A percentile compares a stretch with the other conserved stretches of the same genome.
Evolutionary conservation across 2,888 invertebrate genomes (phyloP).

Genomic region (Acrocyrtus sp.): DNA sequence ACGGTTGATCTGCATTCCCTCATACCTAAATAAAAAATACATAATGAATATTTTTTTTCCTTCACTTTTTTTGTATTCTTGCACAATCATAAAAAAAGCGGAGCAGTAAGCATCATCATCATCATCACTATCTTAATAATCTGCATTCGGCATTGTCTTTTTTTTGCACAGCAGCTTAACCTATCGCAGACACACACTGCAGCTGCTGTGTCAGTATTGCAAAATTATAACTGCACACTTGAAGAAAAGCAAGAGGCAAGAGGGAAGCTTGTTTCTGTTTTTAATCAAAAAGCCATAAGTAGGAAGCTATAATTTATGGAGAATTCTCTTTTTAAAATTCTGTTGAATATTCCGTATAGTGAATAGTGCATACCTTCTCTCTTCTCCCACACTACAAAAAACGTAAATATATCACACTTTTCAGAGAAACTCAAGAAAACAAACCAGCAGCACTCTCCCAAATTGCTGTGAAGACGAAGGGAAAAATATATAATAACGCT

Average conservation of each 20-base stretch:
- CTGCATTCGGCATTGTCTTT: not conserved
- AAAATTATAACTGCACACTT: no score
- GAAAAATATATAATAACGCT: not conserved
- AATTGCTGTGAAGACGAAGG: slow-evolving; percentile 18
- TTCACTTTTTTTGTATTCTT: no score
- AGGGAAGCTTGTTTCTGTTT: no score
- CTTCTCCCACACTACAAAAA: not conserved
- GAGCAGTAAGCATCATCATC: no score
- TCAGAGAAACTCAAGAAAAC: no score
- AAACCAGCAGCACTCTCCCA: slow-evolving; percentile 15
- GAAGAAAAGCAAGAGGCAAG: no score
- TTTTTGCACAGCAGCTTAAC: not conserved
- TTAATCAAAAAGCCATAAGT: slow-evolving; percentile 1
- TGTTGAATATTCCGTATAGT: not conserved
- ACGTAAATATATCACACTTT: slow-evolving; percentile 1
- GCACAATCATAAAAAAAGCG: no score
- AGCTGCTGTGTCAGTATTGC: no score
- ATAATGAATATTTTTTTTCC: not conserved
- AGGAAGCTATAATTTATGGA: slow-evolving; percentile 14
- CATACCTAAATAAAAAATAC: not conserved
- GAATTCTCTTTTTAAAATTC: not conserved
- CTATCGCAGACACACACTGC: no score
- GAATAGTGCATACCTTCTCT: not conserved
- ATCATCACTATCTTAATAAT: no score
- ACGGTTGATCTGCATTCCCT: not conserved